Percentiles rank a stretch among this genome's conserved stretches.
Conservation (phyloP, 2,888 invertebrate genomes). For the Pelosia muscerda region DNA sequence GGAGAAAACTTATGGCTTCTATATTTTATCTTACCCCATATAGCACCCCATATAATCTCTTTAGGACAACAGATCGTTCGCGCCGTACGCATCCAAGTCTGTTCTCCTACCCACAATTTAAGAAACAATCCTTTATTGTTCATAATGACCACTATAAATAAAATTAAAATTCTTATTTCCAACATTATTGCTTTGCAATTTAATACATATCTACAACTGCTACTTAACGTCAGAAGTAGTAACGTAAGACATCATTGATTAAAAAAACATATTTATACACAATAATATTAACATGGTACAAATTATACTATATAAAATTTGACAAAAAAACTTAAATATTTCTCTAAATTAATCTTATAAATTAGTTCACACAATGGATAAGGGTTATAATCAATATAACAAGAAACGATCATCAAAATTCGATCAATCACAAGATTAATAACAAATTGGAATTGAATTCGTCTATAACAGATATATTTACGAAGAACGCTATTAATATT, state of each 20-base stretch:
- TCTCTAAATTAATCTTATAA: neutral
- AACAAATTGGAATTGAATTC: too few species aligned
- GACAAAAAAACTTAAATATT: too few species aligned
- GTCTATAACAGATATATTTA: too few species aligned
- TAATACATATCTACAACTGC: too few species aligned
- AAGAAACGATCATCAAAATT: neutral
- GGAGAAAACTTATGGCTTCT: neutral
- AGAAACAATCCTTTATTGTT: neutral
- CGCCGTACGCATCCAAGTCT: neutral
- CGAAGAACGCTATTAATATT: too few species aligned
- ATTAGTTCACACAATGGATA: neutral
- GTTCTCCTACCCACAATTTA: neutral
- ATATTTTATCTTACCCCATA: neutral
- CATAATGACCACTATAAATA: neutral
- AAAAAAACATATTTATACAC: too few species aligned
- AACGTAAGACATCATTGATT: too few species aligned
- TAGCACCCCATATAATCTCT: neutral
- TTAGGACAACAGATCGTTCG: neutral
- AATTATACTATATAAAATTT: neutral
- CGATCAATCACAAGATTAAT: neutral
- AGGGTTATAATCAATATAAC: neutral
- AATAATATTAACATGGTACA: neutral
- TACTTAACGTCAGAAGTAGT: too few species aligned
- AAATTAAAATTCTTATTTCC: neutral
- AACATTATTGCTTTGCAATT: too few species aligned